Base-by-base conservation (phyloP, 64 coral and sea anemone genomes). In the Astreopora myriophthalma region DNA sequence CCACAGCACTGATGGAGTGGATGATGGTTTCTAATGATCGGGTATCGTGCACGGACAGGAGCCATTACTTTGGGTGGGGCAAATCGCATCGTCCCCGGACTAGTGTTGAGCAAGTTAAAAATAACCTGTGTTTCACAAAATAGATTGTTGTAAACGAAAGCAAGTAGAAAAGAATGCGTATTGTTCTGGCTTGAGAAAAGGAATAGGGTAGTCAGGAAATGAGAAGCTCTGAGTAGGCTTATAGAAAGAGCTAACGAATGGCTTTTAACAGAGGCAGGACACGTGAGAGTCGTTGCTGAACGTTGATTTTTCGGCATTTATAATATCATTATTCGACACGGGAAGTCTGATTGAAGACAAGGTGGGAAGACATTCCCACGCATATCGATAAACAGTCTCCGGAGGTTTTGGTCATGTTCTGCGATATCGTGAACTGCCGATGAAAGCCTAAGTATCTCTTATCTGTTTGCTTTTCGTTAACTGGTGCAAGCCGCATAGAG, bases 111-210 rank as follows among this genome's bases (percentile, higher is more conserved):
- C 49, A 23, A 1, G 58, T 37, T 64, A 63, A 34, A 83, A 83
- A 83, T 83, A 83, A 32, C 79, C 34, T 34, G 57, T 64, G 65
- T 83, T 83, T 55, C 52, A 38, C 36, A 20, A 83, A 83, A 65
- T 37, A 5, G 20, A 52, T 80, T 52, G 13, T 60, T 61, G 13
- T 80, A 80, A n/a, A 63, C 79, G 52, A 62, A 33, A 34, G 31
- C 60, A 14, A 34, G 3, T 30, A 35, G 14, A 37, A 60, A 64
- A 31, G 57, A 64, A 64, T 39, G 33, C 10, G 33, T 19, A 39
- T 28, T 29, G 27, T 34, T 58, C 22, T 32, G 13, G 67, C 8
- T 70, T 70, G 29, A 70, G 67, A 16, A 28, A 80, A 48, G 28
- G 42, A 78, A 78, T 29, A 9, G 32, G 33, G 5, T n/a, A n/a